Evolutionary conservation across 2,888 invertebrate species (phyloP).

Genomic region (Melanchra persicariae): DNA sequence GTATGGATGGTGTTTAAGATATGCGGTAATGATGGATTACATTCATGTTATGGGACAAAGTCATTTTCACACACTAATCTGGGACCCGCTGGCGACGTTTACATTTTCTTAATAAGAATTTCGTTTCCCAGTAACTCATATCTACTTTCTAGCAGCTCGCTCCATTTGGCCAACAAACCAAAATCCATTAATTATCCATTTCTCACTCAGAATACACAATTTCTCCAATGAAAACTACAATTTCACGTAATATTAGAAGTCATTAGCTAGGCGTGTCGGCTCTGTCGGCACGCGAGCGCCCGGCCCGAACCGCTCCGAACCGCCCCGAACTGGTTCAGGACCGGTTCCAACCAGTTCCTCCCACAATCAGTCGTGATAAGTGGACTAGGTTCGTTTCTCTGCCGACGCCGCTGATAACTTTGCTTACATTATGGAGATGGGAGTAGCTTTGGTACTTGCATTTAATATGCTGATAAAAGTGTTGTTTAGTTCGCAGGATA

Average conservation of each 20-base stretch:
- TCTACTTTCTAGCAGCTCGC: neutral
- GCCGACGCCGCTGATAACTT: slow-evolving; percentile 57
- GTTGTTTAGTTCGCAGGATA: slow-evolving; percentile 20
- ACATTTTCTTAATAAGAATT: neutral
- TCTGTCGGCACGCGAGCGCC: slow-evolving; percentile 50
- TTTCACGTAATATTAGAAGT: slow-evolving; percentile 53
- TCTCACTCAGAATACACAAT: slow-evolving; percentile 44
- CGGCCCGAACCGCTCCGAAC: slow-evolving; percentile 26
- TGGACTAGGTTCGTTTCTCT: slow-evolving; percentile 54
- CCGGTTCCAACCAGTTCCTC: slow-evolving; percentile 45
- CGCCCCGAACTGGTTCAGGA: slow-evolving; percentile 49
- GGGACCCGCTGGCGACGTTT: neutral
- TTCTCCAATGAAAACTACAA: slow-evolving; percentile 56
- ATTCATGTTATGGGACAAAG: neutral
- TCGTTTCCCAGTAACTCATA: neutral
- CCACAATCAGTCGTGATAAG: slow-evolving; percentile 58
- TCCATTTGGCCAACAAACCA: slow-evolving; percentile 13
- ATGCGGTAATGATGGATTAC: neutral
- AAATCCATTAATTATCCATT: slow-evolving; percentile 29
- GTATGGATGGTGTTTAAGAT: neutral
- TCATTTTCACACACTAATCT: neutral
- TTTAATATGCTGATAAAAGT: slow-evolving; percentile 34
- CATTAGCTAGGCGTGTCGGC: slow-evolving; percentile 59
- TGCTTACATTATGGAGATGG: slow-evolving; percentile 37
- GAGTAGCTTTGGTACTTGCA: slow-evolving; percentile 37